Conservation (phyloP, 2,888 invertebrate species). For the Cancer borealis region DNA sequence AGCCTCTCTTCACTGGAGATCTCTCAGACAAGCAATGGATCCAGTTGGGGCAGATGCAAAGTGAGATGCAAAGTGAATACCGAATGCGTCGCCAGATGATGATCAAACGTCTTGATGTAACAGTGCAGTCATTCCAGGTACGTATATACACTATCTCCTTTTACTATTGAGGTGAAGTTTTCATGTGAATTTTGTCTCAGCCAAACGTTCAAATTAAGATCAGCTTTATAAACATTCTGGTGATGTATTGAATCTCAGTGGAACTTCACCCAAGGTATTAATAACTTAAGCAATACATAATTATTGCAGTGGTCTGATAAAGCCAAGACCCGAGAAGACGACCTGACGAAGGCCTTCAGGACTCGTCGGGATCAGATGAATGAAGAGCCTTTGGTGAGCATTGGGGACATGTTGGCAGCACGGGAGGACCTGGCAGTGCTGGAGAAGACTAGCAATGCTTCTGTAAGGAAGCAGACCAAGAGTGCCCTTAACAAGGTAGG, state of each 20-base stretch:
- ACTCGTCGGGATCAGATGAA: constrained; percentile 82
- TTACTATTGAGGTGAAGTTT: background rate
- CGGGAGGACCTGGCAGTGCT: constrained; percentile 90
- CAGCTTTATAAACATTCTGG: background rate
- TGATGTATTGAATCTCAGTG: background rate
- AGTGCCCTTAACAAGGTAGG: constrained; percentile 92
- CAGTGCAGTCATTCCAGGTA: constrained; percentile 96
- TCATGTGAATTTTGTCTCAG: background rate
- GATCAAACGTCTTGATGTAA: constrained; percentile 94
- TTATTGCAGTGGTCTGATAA: constrained; percentile 89
- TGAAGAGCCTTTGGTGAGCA: constrained; percentile 85
- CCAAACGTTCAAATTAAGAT: background rate
- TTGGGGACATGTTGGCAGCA: constrained; percentile 91
- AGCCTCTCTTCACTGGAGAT: constrained; percentile 87
- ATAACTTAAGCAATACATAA: background rate
- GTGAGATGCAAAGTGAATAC: constrained; percentile 90
- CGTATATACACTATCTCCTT: constrained; percentile 60
- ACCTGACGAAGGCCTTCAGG: constrained; percentile 84
- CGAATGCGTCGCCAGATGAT: constrained; percentile 90
- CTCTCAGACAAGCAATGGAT: constrained; percentile 92
- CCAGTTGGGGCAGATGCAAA: constrained; percentile 85
- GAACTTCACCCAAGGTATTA: background rate
- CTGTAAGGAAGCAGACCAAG: constrained; percentile 91
- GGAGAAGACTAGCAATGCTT: constrained; percentile 94
- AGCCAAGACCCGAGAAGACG: constrained; percentile 87